Evolutionary conservation across 2,888 invertebrate genomes (phyloP).

Genomic region (Rhamphomyia laevipes): DNA sequence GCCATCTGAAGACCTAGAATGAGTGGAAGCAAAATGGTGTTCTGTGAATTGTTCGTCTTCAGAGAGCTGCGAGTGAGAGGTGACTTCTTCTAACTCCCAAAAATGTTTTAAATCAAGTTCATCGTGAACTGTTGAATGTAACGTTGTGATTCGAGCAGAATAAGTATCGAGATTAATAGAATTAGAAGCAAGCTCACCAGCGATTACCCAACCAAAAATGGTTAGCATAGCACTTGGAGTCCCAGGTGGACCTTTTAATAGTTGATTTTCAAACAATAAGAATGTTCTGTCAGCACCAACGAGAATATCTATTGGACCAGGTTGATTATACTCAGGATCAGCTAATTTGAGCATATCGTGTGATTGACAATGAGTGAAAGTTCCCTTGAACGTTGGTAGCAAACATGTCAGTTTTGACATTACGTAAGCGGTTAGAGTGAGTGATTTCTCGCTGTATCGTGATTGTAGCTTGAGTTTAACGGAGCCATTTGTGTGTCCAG

Average conservation of each 20-base stretch:
- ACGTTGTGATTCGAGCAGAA: neutral
- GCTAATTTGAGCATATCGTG: slow-evolving; percentile 4
- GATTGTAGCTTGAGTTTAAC: slow-evolving; percentile 3
- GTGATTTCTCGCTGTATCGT: neutral
- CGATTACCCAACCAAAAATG: too few species aligned
- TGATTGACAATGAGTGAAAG: too few species aligned
- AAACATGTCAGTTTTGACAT: slow-evolving; percentile 5
- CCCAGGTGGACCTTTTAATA: neutral
- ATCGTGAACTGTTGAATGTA: neutral
- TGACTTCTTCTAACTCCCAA: too few species aligned
- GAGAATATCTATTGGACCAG: slow-evolving; percentile 10
- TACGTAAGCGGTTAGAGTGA: slow-evolving; percentile 2
- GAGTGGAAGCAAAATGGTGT: neutral
- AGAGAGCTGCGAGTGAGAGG: too few species aligned
- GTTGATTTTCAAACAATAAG: slow-evolving; percentile 8
- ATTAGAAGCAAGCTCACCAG: too few species aligned
- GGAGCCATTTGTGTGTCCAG: too few species aligned
- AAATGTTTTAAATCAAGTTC: too few species aligned
- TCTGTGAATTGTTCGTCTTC: too few species aligned
- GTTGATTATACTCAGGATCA: slow-evolving; percentile 11
- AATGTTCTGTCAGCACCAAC: slow-evolving; percentile 11
- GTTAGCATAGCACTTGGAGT: slow-evolving; percentile 9
- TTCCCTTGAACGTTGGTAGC: too few species aligned
- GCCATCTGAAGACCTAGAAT: slow-evolving; percentile 7
- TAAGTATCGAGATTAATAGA: neutral